These are phyloP conservation scores for Drosophila neotestacea DNA, from an alignment of 2,888 invertebrate species.

Conservation along the genomic window DNA sequence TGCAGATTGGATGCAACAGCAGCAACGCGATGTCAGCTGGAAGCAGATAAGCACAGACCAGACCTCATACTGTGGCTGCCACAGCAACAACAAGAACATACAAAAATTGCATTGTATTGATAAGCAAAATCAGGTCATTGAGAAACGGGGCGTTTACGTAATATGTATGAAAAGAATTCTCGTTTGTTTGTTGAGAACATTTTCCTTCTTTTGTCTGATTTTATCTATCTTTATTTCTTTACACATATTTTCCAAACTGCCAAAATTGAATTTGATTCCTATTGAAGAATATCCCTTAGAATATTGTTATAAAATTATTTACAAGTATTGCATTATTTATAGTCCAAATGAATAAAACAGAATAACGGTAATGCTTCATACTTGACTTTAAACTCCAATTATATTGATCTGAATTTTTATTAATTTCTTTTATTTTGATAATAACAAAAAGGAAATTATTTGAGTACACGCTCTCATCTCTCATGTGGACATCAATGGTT, in stretches of 20 bases:
- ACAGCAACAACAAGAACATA: conserved; percentile 39
- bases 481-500: background rate
- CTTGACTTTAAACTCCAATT: too few species aligned
- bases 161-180: conserved; percentile 43
- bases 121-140: conserved; percentile 74
- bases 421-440: background rate
- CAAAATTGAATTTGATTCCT: conserved; percentile 12
- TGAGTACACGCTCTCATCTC: background rate
- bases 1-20: conserved; percentile 67
- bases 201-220: conserved; percentile 45
- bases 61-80: conserved; percentile 45
- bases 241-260: background rate
- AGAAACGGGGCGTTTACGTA: conserved; percentile 50
- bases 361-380: too few species aligned
- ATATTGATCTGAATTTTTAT: too few species aligned
- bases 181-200: conserved; percentile 36
- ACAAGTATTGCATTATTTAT: background rate
- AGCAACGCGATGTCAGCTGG: conserved; percentile 51
- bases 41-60: conserved; percentile 44
- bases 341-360: background rate
- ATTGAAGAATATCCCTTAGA: background rate
- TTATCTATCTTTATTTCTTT: conserved; percentile 21
- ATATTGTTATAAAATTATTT: background rate
- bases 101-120: conserved; percentile 68
- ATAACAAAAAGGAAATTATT: background rate